phyloP scores from a whole-genome alignment of 2,797 vertebrate genomes.

The Carduelis carduelis region DNA sequence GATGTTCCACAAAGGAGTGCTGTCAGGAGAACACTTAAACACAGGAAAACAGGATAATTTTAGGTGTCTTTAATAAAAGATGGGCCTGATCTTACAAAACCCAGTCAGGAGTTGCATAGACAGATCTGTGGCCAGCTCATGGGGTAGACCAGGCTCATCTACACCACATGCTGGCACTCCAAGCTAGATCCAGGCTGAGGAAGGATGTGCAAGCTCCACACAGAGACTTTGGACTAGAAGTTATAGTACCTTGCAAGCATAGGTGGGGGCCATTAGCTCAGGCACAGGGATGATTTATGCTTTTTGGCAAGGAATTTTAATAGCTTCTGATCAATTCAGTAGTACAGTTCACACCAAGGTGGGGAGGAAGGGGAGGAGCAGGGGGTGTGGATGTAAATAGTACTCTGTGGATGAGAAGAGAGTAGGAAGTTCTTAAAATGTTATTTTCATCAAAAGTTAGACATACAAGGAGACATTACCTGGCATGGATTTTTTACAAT shows the following conservation, averaged over 20 bases:
- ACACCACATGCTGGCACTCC: accelerated
- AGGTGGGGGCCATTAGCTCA: background rate
- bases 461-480: background rate
- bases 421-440: background rate
- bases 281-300: background rate
- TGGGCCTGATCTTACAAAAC: background rate
- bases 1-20: background rate
- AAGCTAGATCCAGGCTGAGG: background rate
- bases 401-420: background rate
- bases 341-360: background rate
- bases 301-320: background rate
- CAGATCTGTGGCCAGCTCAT: background rate
- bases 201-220: background rate
- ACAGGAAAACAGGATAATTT: background rate
- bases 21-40: background rate
- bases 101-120: background rate
- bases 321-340: background rate
- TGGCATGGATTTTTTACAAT: background rate
- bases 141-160: background rate
- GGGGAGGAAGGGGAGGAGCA: accelerated
- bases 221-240: background rate
- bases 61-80: background rate
- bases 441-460: background rate
- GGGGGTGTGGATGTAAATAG: background rate
- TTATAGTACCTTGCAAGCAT: background rate